A percentile compares a stretch with the other conserved stretches of the same genome.
Evolutionary conservation across 2,113 vertebrate species (phyloP).

Genomic region (human): GRCh38 chr2:118167001-118167500

Average conservation of each 20-base stretch:
- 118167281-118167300: too few relatives aligned
- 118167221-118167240: not conserved
- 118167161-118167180: not conserved
- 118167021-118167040: not conserved
- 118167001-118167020: not conserved
- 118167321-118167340: too few relatives aligned
- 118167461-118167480: not conserved
- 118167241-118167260: not conserved
- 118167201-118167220: not conserved
- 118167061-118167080: not conserved
- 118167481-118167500: not conserved
- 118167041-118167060: not conserved
- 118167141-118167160: not conserved
- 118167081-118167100: not conserved
- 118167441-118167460: not conserved
- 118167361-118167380: too few relatives aligned
- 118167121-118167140: not conserved
- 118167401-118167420: too few relatives aligned
- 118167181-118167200: constrained; percentile 5
- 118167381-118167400: too few relatives aligned
- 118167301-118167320: too few relatives aligned
- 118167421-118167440: too few relatives aligned
- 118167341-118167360: too few relatives aligned
- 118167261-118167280: not conserved
- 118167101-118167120: constrained; percentile 2